These are phyloP conservation scores for Griposia aprilina DNA, from an alignment of 2,888 invertebrate genomes.

Conservation along the genomic window DNA sequence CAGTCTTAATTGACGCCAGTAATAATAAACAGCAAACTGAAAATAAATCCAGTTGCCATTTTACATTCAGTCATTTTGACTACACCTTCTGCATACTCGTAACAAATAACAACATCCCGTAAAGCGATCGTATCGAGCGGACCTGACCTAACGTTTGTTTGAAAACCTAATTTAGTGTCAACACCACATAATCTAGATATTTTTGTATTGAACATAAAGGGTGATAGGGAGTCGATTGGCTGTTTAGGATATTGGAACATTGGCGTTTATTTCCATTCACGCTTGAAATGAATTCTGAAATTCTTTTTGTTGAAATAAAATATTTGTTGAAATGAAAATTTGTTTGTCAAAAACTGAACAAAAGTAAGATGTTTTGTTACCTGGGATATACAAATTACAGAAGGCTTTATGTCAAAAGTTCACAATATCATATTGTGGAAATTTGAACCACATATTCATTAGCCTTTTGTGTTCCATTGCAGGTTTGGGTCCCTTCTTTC, in stretches of 20 bases:
- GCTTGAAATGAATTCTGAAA: slow-evolving; percentile 27
- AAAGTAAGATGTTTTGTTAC: not conserved
- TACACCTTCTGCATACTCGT: no score
- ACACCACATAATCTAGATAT: slow-evolving; percentile 40
- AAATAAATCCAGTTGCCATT: not conserved
- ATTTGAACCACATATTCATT: not conserved
- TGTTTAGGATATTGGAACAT: slow-evolving; percentile 33
- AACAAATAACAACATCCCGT: slow-evolving; percentile 9
- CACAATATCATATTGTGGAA: not conserved
- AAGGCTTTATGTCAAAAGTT: no score
- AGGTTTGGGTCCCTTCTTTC: not conserved
- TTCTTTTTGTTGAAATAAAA: not conserved
- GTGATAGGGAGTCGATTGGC: slow-evolving; percentile 13
- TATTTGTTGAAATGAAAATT: not conserved
- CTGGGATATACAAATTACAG: not conserved
- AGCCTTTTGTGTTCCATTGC: not conserved
- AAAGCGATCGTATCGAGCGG: slow-evolving; percentile 35
- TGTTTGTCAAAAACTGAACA: not conserved
- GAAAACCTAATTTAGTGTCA: slow-evolving; percentile 48
- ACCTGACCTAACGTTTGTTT: slow-evolving; percentile 34
- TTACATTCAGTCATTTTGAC: not conserved
- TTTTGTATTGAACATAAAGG: slow-evolving; percentile 41
- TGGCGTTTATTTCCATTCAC: slow-evolving; percentile 32
- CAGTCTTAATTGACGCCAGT: not conserved
- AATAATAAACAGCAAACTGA: not conserved